Evolutionary conservation across 2,888 invertebrate genomes (phyloP), one percentile per base, ranked within the genome.

Genomic region (Euplexia lucipara): DNA sequence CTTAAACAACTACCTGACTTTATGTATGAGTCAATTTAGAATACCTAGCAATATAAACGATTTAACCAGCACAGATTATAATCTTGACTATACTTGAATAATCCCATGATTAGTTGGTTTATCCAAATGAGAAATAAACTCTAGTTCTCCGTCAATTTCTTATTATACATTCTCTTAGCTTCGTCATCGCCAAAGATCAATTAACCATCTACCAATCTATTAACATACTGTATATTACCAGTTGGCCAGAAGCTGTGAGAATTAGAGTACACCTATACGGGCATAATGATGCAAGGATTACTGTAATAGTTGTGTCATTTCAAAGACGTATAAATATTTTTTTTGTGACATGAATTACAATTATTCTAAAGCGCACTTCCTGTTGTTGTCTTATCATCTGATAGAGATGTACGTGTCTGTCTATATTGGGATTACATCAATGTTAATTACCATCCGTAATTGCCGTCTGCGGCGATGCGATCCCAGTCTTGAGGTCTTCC

Each of bases 401-500:
- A 48, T 58, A 47, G 20, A 44, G 35, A 39, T 34, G 7, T 20
- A 49, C 39, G 44, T 56, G 66, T 18, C 26, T 42, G 18, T 32
- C 52, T 49, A 14, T 78, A 54, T 52, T 47, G 5, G 68, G 45
- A 58, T 41, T 22, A 16, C 14, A 30, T 53, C 3, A 65, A 61
- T 42, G 47, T 30, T 60, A 53, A 78, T 77, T 84, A 95, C 98
- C 98, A 98, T 45, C 97, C 97, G 5, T 94, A 92, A 83, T 97
- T 98, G 2, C 98, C 98, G 16, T 95, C 94, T 0, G 91, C 93
- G 0, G 96, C 96, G 96, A 98, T 88, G 81, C 95, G 91, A 83
- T 98, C 97, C 91, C 97, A 98, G 84, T 98, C 97, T 8, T 93
- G 90, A 1, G 96, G 96, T 78, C 97, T 96, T 8, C 98, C 98